Conservation (phyloP, 2,888 invertebrate species). For the Leptinotarsa tumamoca region DNA sequence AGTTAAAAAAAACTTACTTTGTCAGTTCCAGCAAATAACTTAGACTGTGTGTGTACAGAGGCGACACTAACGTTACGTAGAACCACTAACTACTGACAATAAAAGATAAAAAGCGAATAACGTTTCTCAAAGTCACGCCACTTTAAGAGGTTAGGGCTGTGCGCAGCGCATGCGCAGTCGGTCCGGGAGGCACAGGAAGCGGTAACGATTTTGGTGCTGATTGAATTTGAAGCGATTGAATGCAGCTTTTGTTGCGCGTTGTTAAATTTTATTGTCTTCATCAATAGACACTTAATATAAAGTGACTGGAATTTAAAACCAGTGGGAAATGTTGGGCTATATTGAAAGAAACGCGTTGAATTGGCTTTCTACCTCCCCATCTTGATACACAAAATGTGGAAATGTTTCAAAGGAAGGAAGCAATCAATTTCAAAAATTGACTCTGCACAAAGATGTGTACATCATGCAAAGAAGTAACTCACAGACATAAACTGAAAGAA, state of each 20-base stretch:
- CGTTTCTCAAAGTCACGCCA: conserved; percentile 12
- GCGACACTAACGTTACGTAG: neutral
- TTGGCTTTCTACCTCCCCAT: too few relatives aligned
- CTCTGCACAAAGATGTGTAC: too few relatives aligned
- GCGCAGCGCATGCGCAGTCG: neutral
- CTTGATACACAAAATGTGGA: too few relatives aligned
- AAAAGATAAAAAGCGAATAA: neutral
- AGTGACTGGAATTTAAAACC: neutral
- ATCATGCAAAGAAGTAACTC: too few relatives aligned
- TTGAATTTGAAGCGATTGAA: conserved; percentile 21
- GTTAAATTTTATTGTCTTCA: conserved; percentile 5
- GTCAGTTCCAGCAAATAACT: neutral
- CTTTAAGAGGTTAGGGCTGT: conserved; percentile 22
- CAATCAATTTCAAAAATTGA: too few relatives aligned
- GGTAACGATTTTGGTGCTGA: conserved; percentile 14
- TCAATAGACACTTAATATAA: neutral
- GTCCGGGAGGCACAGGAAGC: conserved; percentile 8
- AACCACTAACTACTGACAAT: neutral
- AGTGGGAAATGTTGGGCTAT: neutral
- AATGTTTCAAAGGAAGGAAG: too few relatives aligned
- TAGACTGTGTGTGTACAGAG: too few relatives aligned
- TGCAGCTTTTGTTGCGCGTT: conserved; percentile 10
- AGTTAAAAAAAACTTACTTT: too few relatives aligned
- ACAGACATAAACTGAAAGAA: too few relatives aligned
- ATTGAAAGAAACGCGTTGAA: neutral